Conservation (phyloP, 2,888 invertebrate genomes). For the Laothoe populi region DNA sequence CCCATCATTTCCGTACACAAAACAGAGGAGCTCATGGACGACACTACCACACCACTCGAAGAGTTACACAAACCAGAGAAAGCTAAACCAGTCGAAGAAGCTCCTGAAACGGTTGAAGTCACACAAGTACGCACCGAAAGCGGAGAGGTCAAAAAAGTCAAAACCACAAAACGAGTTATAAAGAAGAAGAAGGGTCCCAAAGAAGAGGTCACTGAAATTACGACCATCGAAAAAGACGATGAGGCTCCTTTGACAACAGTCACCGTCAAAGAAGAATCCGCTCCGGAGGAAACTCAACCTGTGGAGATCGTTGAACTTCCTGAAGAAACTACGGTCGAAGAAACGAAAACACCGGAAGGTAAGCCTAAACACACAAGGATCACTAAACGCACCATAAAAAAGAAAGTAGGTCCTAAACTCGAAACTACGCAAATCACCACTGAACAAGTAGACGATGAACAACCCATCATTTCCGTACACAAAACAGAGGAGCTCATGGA, state of each 20-base stretch:
- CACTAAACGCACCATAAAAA: conserved; percentile 50
- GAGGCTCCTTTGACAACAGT: background rate
- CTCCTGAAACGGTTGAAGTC: background rate
- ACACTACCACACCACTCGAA: background rate
- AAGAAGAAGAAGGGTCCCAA: background rate
- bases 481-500: background rate
- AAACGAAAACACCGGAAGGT: conserved; percentile 49
- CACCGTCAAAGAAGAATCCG: background rate
- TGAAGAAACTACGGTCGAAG: conserved; percentile 53
- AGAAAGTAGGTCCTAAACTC: conserved; percentile 48
- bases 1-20: conserved; percentile 2
- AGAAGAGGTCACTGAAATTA: background rate
- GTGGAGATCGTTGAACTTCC: conserved; percentile 43
- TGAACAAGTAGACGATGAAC: conserved; percentile 35
- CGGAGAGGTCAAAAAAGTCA: background rate
- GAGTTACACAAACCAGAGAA: conserved; percentile 25
- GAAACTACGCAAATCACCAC: conserved; percentile 43
- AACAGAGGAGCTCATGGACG: background rate
- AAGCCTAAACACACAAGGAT: conserved; percentile 44
- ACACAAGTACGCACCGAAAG: background rate
- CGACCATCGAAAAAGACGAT: background rate
- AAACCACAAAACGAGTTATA: background rate
- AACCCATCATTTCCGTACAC: background rate
- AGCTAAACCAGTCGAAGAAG: background rate
- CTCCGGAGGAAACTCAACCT: background rate